These are phyloP conservation scores for Microctenopoma steveboyesi DNA, from an alignment of 2,797 vertebrate species.

Conservation along the genomic window DNA sequence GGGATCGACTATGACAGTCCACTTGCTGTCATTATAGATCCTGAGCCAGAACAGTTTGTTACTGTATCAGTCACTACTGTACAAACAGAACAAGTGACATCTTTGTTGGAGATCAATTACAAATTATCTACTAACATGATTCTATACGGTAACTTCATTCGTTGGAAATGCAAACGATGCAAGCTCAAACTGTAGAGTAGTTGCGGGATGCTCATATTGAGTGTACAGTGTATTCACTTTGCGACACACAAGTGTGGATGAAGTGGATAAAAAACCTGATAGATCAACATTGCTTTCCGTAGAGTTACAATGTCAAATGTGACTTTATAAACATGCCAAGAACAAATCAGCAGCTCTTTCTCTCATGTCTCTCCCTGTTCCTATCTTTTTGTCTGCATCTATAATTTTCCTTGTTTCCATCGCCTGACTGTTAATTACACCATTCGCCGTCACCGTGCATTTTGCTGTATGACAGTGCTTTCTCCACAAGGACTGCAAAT, in stretches of 20 bases:
- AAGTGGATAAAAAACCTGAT: not conserved
- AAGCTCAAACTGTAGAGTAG: not conserved
- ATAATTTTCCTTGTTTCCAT: not conserved
- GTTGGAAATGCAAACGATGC: constrained; percentile 3
- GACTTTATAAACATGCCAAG: not conserved
- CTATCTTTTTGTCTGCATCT: constrained; percentile 8
- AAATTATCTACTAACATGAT: not conserved
- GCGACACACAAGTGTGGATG: not conserved
- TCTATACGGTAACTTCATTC: not conserved
- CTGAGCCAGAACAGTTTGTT: constrained; percentile 7
- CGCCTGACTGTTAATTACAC: constrained; percentile 42
- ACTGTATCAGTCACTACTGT: not conserved
- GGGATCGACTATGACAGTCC: constrained; percentile 15
- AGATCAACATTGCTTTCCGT: not conserved
- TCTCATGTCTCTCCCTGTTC: not conserved
- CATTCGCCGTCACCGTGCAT: constrained; percentile 19
- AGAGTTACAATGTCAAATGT: constrained; percentile 1
- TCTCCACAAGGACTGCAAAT: constrained; percentile 63
- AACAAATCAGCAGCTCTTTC: not conserved
- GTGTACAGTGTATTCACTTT: not conserved
- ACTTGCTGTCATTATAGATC: not conserved
- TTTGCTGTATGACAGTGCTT: constrained; percentile 42
- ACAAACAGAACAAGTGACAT: not conserved
- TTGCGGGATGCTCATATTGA: not conserved
- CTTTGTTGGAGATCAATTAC: not conserved